Evolutionary conservation across 2,113 vertebrate genomes (phyloP).

Genomic region (Connochaetes taurinus): DNA sequence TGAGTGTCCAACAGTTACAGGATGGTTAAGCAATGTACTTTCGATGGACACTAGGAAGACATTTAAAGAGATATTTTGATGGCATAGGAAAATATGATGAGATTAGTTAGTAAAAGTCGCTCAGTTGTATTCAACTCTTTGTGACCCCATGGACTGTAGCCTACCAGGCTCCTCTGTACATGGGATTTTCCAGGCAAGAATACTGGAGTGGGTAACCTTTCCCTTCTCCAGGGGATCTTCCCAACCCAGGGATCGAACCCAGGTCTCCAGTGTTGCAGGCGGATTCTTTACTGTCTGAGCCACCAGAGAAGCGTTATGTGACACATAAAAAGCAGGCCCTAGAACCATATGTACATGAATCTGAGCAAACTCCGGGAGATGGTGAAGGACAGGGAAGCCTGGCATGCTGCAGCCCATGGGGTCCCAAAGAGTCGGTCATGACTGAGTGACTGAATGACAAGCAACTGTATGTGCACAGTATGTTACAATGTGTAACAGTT

Average conservation of each 20-base stretch:
- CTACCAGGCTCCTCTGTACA: not conserved
- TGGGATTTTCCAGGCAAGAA: not conserved
- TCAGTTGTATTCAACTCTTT: not conserved
- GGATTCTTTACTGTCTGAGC: not conserved
- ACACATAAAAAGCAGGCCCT: not conserved
- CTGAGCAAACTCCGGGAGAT: not conserved
- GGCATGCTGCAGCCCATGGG: not conserved
- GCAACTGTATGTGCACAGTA: not conserved
- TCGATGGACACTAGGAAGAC: not conserved
- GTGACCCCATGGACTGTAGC: not conserved
- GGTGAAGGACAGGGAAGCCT: not conserved
- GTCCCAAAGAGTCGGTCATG: not conserved
- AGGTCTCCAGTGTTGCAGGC: not conserved
- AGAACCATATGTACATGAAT: not conserved
- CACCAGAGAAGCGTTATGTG: not conserved
- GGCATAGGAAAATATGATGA: not conserved
- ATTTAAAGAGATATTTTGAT: not conserved
- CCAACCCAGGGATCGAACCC: not conserved
- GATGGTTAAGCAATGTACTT: not conserved
- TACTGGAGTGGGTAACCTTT: not conserved
- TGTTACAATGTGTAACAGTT: not conserved
- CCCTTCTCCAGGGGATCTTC: not conserved
- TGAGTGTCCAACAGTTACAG: not conserved
- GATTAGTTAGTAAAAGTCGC: not conserved
- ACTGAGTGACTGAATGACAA: not conserved